These are phyloP conservation scores for Parapristionchus giblindavisi DNA, from an alignment of 2,888 invertebrate species.

Conservation along the genomic window DNA sequence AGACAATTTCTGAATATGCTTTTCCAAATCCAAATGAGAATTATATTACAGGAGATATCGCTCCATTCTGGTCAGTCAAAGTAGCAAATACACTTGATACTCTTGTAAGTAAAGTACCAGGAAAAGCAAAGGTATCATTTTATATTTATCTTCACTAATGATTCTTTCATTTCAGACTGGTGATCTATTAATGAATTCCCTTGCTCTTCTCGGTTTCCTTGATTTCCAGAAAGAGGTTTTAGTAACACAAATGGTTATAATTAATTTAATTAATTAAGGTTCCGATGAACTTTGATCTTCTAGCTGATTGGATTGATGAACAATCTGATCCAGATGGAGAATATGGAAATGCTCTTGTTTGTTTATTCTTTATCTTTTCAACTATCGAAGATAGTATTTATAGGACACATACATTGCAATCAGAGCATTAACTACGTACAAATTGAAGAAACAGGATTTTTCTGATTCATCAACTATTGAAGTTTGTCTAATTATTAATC, in stretches of 20 bases:
- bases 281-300: slow-evolving; percentile 58
- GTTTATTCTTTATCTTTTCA: neutral
- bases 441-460: slow-evolving; percentile 38
- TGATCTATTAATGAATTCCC: slow-evolving; percentile 54
- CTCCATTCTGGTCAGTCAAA: slow-evolving; percentile 42
- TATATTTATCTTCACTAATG: neutral
- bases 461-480: neutral
- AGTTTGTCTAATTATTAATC: too few relatives aligned
- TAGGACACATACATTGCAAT: slow-evolving; percentile 64
- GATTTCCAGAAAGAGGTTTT: slow-evolving; percentile 39
- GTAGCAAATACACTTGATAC: neutral
- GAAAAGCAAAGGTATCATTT: slow-evolving; percentile 11
- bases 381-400: neutral
- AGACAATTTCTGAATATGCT: neutral
- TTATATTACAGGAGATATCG: slow-evolving; percentile 31
- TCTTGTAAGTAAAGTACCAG: neutral
- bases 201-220: slow-evolving; percentile 53
- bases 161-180: slow-evolving; percentile 48
- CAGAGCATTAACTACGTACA: slow-evolving; percentile 60
- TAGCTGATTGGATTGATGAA: slow-evolving; percentile 66
- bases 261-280: slow-evolving; percentile 14
- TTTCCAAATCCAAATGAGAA: neutral
- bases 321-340: slow-evolving; percentile 57
- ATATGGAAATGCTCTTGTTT: slow-evolving; percentile 59
- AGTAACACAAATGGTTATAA: neutral